These are phyloP conservation scores for Sesia bembeciformis DNA, from an alignment of 2,888 invertebrate species.

Conservation along the genomic window DNA sequence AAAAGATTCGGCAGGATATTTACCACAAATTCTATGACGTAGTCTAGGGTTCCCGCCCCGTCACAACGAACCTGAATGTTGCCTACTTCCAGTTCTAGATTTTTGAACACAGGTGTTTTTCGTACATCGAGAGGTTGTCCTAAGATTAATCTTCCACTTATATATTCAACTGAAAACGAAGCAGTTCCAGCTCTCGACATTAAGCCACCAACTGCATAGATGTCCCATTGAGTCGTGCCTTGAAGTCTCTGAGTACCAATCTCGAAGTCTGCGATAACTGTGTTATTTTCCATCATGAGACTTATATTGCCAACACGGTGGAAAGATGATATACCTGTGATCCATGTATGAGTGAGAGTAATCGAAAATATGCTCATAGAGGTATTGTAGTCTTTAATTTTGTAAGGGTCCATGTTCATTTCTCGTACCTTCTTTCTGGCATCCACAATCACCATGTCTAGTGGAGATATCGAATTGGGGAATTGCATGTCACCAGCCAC, in stretches of 20 bases:
- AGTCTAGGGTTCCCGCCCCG: conserved; percentile 91
- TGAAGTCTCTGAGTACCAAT: conserved; percentile 86
- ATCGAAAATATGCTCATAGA: conserved; percentile 81
- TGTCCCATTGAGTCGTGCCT: conserved; percentile 87
- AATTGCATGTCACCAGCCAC: conserved; percentile 81
- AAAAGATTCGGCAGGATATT: conserved; percentile 90
- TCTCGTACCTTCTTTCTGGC: conserved; percentile 79
- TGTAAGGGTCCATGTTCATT: conserved; percentile 83
- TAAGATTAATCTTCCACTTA: conserved; percentile 79
- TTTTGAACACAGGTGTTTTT: conserved; percentile 80
- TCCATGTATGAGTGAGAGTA: conserved; percentile 82
- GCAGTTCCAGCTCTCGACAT: conserved; percentile 81
- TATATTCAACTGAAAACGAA: conserved; percentile 85
- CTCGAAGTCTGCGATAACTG: conserved; percentile 78
- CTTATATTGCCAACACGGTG: conserved; percentile 87
- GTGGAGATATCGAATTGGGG: conserved; percentile 89
- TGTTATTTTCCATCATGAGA: conserved; percentile 81
- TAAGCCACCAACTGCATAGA: conserved; percentile 79
- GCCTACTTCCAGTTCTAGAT: conserved; percentile 85
- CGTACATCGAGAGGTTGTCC: conserved; percentile 87
- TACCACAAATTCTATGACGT: conserved; percentile 84
- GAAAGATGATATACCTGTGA: conserved; percentile 86
- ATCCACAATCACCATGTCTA: conserved; percentile 88
- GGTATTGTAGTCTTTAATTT: conserved; percentile 81
- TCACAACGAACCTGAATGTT: conserved; percentile 89